Conservation (phyloP, 2,113 vertebrate species). For the Toxotes jaculatrix region DNA sequence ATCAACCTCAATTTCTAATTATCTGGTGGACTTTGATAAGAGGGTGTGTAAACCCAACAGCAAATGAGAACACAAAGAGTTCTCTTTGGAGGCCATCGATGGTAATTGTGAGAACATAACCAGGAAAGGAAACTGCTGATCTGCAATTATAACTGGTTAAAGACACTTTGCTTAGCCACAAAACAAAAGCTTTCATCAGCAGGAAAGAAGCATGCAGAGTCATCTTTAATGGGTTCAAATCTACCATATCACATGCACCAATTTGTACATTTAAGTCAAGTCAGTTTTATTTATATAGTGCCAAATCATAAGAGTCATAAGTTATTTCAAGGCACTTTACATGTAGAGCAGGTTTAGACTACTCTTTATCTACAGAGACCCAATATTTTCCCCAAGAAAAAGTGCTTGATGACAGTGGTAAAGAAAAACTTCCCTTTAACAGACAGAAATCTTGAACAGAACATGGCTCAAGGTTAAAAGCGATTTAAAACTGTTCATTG, state of each 20-base stretch:
- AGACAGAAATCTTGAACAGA: too few relatives aligned
- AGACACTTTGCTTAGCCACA: too few relatives aligned
- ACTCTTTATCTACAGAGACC: too few relatives aligned
- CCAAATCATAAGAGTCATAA: too few relatives aligned
- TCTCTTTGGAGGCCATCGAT: neutral
- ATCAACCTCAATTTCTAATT: neutral
- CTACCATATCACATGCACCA: neutral
- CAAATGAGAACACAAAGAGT: neutral
- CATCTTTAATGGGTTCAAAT: neutral
- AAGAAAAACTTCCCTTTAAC: too few relatives aligned
- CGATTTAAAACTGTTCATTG: neutral
- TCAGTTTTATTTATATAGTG: too few relatives aligned
- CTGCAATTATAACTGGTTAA: neutral
- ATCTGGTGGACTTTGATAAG: slow-evolving; percentile 68
- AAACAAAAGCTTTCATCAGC: neutral
- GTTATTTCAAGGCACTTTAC: too few relatives aligned
- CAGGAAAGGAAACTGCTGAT: slow-evolving; percentile 1
- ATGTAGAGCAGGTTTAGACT: too few relatives aligned
- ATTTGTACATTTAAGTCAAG: neutral
- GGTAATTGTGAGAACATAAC: neutral
- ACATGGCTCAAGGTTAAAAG: neutral
- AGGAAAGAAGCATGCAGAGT: neutral
- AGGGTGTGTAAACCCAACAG: slow-evolving; percentile 2
- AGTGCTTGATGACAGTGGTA: too few relatives aligned
- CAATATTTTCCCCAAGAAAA: too few relatives aligned